Base-by-base conservation (phyloP, 2,797 vertebrate species). In the Myiotriccus ornatus region DNA sequence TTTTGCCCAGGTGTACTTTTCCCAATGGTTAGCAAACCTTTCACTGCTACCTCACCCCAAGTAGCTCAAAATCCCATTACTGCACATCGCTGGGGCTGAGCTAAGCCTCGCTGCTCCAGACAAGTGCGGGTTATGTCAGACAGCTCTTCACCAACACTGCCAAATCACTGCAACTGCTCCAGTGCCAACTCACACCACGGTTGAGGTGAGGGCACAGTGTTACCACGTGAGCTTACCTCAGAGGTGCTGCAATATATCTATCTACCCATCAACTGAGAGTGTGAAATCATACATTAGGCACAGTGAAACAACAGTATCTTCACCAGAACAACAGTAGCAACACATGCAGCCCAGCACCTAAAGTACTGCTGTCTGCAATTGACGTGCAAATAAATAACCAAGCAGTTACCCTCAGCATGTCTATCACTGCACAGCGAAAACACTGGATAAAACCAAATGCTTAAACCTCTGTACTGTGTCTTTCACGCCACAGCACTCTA, bases 41-140 rank as follows among this genome's bases (percentile, higher is more conserved):
- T 69, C 23, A 11, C 52, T 35, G 32, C 70, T 67, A 24, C 37
- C 18, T 81, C 27, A 78, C 11, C 24, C 18, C 0, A 1, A 19
- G 8, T 7, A 85, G 52, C 56, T 65, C 34, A 70, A 70, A 92
- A 49, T 9, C 25, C 14, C 22, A 14, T 46, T 19, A 22, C 10
- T 24, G 56, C 13, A 17, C 23, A 17, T 7, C 1, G 0, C 55
- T 4, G 14, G 27, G 25, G 37, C 56, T 44, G 49, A 88, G 60
- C 37, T 19, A 71, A 79, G 24, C 35, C 57, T 55, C 35, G 8
- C 16, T 7, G 4, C 43, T 41, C 74, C 64, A 63, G 19, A n/a
- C 0, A 2, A 19, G 35, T 27, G 43, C 44, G 49, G 44, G 28
- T 32, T 39, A 77, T 4, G 0, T 41, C 39, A 12, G 50, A 76